phyloP scores from a whole-genome alignment of 1,140 invertebrate genomes.

The Aphelinus atriplicis region DNA sequence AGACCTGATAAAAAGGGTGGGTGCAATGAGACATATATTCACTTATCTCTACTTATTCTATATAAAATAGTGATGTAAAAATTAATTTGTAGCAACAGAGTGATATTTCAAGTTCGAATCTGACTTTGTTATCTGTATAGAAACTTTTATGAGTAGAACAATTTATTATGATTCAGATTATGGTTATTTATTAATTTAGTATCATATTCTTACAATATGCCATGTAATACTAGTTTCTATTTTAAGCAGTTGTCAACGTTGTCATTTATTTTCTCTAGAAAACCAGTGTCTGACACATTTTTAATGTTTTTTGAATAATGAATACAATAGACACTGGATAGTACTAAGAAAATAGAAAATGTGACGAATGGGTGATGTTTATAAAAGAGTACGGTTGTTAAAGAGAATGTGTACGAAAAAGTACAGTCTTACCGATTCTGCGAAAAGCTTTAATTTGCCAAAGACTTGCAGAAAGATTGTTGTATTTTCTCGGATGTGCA shows the following conservation, averaged over 20 bases:
- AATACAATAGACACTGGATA: conserved; percentile 4
- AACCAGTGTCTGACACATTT: conserved; percentile 33
- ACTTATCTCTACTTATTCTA: neutral
- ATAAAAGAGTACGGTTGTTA: conserved; percentile 22
- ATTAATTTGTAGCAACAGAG: conserved; percentile 12
- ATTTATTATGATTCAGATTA: conserved; percentile 7
- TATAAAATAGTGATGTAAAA: conserved; percentile 13
- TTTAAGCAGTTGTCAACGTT: conserved; percentile 8
- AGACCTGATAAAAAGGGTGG: conserved; percentile 18
- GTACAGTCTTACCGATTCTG: conserved; percentile 33
- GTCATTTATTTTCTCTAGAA: conserved; percentile 6
- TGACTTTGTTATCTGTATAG: neutral
- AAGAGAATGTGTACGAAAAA: conserved; percentile 37
- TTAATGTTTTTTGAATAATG: conserved; percentile 24
- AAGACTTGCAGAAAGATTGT: conserved; percentile 39
- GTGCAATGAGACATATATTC: conserved; percentile 27
- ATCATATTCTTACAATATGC: conserved; percentile 16
- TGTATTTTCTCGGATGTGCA: conserved; percentile 26
- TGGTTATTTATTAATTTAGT: neutral
- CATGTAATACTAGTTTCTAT: conserved; percentile 16
- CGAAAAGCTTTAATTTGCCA: conserved; percentile 41
- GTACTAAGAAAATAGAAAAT: conserved; percentile 12
- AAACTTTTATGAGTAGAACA: neutral
- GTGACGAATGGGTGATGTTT: conserved; percentile 22
- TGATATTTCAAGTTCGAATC: conserved; percentile 4